Percentiles rank a stretch among this genome's conserved stretches.
phyloP scores from a whole-genome alignment of 1,140 invertebrate species.

The Anagrus nilaparvatae region DNA sequence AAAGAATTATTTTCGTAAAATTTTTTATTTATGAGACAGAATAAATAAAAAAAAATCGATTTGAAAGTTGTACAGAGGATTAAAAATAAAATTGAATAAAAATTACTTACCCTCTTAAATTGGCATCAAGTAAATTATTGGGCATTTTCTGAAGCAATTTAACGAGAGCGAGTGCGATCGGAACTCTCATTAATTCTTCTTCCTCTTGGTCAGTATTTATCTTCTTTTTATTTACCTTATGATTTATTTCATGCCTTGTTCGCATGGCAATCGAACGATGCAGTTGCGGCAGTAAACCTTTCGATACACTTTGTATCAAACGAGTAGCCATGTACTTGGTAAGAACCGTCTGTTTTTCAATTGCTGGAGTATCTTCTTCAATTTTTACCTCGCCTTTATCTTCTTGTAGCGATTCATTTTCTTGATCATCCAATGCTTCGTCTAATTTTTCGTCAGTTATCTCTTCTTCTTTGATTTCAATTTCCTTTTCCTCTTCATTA shows the following conservation, averaged over 20 bases:
- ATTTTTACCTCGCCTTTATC: slow-evolving; percentile 15
- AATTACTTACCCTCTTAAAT: slow-evolving; percentile 72
- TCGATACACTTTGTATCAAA: slow-evolving; percentile 50
- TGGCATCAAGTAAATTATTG: slow-evolving; percentile 56
- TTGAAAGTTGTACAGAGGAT: too few relatives aligned
- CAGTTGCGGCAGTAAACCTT: slow-evolving; percentile 52
- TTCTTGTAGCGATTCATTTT: slow-evolving; percentile 25
- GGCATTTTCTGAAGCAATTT: slow-evolving; percentile 87
- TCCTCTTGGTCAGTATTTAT: slow-evolving; percentile 60
- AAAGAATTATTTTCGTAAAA: too few relatives aligned
- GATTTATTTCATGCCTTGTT: slow-evolving; percentile 63
- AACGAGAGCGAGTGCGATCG: slow-evolving; percentile 84
- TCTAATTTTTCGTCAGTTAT: slow-evolving; percentile 26
- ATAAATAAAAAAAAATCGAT: too few relatives aligned
- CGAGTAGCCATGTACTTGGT: slow-evolving; percentile 60
- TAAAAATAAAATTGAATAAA: too few relatives aligned
- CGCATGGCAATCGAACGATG: slow-evolving; percentile 59
- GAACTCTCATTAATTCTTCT: slow-evolving; percentile 81
- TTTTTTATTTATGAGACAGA: too few relatives aligned
- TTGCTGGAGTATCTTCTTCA: slow-evolving; percentile 31
- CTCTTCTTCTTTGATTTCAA: slow-evolving; percentile 22
- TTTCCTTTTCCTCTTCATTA: neutral
- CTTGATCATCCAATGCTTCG: slow-evolving; percentile 23
- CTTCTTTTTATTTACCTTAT: slow-evolving; percentile 69
- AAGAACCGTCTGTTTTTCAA: slow-evolving; percentile 48